phyloP scores from a whole-genome alignment of 2,888 invertebrate genomes.

The Aspidiotus destructor region DNA sequence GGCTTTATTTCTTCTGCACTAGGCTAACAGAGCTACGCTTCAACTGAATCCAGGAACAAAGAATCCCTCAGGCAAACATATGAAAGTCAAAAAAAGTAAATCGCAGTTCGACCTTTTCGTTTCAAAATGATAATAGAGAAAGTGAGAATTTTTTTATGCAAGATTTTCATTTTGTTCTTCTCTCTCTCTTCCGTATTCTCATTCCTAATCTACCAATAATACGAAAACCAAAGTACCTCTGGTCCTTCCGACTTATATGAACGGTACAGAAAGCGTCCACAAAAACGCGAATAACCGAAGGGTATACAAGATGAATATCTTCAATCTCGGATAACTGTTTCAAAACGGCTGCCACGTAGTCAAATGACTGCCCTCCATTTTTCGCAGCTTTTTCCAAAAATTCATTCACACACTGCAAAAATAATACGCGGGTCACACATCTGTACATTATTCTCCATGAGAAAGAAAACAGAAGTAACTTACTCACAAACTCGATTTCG shows the following conservation, averaged over 20 bases:
- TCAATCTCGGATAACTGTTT: conserved; percentile 1
- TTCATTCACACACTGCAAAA: conserved; percentile 19
- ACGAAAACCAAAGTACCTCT: conserved; percentile 4
- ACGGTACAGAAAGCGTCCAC: conserved; percentile 13
- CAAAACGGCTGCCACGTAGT: conserved; percentile 6
- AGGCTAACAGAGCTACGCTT: too few species aligned
- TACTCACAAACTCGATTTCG: conserved; percentile 6
- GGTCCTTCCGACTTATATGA: conserved; percentile 24
- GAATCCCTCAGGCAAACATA: too few species aligned
- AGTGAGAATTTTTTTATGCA: too few species aligned
- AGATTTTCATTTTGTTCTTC: too few species aligned
- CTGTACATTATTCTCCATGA: neutral
- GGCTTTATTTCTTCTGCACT: too few species aligned
- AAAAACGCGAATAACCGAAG: neutral
- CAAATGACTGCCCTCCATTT: conserved; percentile 18
- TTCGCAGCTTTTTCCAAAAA: conserved; percentile 11
- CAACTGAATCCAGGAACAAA: too few species aligned
- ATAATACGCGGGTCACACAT: neutral
- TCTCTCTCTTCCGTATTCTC: too few species aligned
- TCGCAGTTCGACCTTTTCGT: too few species aligned
- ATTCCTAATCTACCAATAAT: too few species aligned
- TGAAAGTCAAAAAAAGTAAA: too few species aligned
- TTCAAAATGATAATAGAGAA: too few species aligned
- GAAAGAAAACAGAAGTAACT: neutral
- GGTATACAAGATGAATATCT: neutral